Conservation (phyloP, 2,797 vertebrate genomes). For the Alca torda region DNA sequence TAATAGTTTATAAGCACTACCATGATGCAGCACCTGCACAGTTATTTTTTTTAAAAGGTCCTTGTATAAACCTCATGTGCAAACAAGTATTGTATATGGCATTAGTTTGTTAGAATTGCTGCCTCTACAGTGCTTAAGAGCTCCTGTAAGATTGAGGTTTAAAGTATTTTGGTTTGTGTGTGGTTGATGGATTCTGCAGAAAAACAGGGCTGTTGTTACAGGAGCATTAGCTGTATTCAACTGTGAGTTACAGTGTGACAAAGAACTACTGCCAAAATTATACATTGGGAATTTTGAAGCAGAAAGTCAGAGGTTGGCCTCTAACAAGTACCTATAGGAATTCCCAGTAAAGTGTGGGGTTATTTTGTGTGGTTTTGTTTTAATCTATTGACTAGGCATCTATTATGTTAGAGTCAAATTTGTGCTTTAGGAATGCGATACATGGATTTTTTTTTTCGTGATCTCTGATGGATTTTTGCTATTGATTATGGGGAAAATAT, state of each 20-base stretch:
- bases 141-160: not conserved
- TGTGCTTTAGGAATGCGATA: not conserved
- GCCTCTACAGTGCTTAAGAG: not conserved
- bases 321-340: not conserved
- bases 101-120: slow-evolving; percentile 2
- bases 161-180: not conserved
- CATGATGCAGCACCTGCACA: not conserved
- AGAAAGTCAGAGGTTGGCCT: not conserved
- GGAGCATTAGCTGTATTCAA: not conserved
- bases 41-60: not conserved
- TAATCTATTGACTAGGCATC: not conserved
- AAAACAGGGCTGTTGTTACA: not conserved
- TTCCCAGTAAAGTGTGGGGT: not conserved
- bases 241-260: not conserved
- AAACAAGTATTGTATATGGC: not conserved
- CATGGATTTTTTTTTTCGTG: not conserved
- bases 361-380: not conserved
- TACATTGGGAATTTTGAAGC: not conserved
- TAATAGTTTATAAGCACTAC: not conserved
- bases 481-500: not conserved
- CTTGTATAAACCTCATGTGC: not conserved
- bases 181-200: not conserved
- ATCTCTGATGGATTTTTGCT: not conserved
- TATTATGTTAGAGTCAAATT: not conserved
- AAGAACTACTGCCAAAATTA: not conserved